Evolutionary conservation across 2,888 invertebrate genomes (phyloP).

Genomic region (Sylvicola cinctus): DNA sequence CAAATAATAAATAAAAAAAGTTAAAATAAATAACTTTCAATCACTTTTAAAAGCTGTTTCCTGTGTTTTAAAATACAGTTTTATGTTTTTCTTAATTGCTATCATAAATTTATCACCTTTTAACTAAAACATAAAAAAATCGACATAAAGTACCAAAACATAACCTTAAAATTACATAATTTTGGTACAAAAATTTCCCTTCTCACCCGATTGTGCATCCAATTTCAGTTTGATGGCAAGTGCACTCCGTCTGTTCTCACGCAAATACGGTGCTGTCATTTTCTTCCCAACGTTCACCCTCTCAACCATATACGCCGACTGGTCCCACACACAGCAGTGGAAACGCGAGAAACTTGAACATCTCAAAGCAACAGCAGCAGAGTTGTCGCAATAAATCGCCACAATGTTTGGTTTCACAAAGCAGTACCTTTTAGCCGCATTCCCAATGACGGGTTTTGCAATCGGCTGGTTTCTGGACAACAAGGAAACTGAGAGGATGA

Average conservation of each 20-base stretch:
- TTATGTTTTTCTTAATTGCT: too few relatives aligned
- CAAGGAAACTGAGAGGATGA: slow-evolving; percentile 50
- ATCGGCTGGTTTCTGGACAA: slow-evolving; percentile 44
- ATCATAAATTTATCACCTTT: too few relatives aligned
- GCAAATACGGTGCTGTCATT: slow-evolving; percentile 43
- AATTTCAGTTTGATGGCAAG: too few relatives aligned
- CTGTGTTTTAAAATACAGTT: too few relatives aligned
- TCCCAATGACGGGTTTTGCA: slow-evolving; percentile 35
- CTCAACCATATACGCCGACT: slow-evolving; percentile 46
- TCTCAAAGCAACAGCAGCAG: slow-evolving; percentile 8
- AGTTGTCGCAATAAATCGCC: slow-evolving; percentile 4
- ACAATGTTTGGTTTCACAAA: slow-evolving; percentile 34
- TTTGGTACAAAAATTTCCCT: too few relatives aligned
- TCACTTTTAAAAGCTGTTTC: too few relatives aligned
- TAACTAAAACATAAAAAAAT: too few relatives aligned
- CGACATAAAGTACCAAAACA: too few relatives aligned
- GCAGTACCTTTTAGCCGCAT: slow-evolving; percentile 27
- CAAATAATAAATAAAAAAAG: too few relatives aligned
- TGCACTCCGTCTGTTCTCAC: slow-evolving; percentile 9
- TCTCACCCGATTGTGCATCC: too few relatives aligned
- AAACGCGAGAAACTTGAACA: slow-evolving; percentile 39
- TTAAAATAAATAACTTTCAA: too few relatives aligned
- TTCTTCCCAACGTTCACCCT: slow-evolving; percentile 40
- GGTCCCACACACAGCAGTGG: slow-evolving; percentile 50
- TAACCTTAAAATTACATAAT: too few relatives aligned